A percentile compares a stretch with the other conserved stretches of the same genome.
Conservation (phyloP, 1,140 invertebrate species). For the Meloidogyne exigua region DNA sequence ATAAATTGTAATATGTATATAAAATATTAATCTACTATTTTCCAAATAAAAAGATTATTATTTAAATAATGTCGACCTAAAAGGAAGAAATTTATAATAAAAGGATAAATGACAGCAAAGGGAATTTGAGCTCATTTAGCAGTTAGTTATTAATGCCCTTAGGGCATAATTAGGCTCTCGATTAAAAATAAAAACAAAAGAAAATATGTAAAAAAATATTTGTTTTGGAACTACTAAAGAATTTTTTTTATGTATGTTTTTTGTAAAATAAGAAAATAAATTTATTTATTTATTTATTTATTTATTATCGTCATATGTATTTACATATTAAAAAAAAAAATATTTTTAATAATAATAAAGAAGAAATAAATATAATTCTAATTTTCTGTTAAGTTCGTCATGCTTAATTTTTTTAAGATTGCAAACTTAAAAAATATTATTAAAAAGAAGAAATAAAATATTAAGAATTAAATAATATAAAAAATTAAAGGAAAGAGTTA, state of each 20-base stretch:
- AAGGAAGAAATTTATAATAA: not conserved
- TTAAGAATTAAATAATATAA: no score
- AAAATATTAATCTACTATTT: not conserved
- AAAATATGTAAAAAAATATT: no score
- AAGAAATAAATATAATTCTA: no score
- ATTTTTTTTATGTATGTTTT: not conserved
- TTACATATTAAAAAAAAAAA: no score
- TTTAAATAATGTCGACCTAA: not conserved
- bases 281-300: no score
- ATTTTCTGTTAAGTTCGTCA: no score
- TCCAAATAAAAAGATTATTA: not conserved
- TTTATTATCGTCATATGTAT: no score
- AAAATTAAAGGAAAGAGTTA: no score
- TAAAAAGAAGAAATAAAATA: no score
- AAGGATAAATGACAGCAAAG: not conserved
- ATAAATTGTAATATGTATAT: not conserved
- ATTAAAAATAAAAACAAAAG: not conserved
- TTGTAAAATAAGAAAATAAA: not conserved
- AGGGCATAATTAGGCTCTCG: not conserved
- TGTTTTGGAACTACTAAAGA: not conserved
- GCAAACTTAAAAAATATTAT: no score
- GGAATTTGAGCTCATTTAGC: not conserved
- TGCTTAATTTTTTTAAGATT: no score
- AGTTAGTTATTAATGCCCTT: not conserved
- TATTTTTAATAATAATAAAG: no score